Evolutionary conservation across 1,140 invertebrate genomes (phyloP), one percentile per base, ranked within the genome.

Genomic region (Drosophila pseudoananassae): DNA sequence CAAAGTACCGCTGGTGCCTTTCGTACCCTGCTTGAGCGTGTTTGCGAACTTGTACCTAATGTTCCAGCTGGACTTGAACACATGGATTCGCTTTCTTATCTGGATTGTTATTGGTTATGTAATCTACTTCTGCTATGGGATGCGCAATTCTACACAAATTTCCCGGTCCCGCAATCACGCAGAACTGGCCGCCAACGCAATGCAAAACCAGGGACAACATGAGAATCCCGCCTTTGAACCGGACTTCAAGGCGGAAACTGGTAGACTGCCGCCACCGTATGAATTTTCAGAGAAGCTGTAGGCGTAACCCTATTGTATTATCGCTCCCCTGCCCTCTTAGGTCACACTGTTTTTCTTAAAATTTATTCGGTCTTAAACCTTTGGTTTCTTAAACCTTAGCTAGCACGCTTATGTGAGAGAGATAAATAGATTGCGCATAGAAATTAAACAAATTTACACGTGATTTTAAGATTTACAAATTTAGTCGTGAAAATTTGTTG

Each of bases 41-140:
- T 94, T 97, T 47, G 94, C 96, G 69, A 98, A 98, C 92, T 91
- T 97, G 40, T 96, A 97, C 91, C 93, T 98, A 25, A 98, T 98
- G 96, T 93, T 97, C 75, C 96, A 97, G 92, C 92, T 98, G 56
- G 95, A 97, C 81, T 88, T 93, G 27, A 93, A 95, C 70, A 98
- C 97, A 1, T 98, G 97, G 97, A 94, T 97, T 47, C 94, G 97
- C 80, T 97, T 98, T 91, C 93, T 93, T 15, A 93, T 97, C 31
- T 98, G 97, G 97, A 94, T 98, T 87, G 76, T 93, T n/a, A 92
- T 96, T 33, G 95, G 95, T 93, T 93, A 94, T 82, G 50, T 92
- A 0, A 94, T 95, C 49, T 94, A 94, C 61, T 94, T 95, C 60
- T 68, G 89, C 14, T 95, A 94, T 58, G 94, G 94, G 29, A 87